These are phyloP conservation scores for Chouioia cunea DNA, from an alignment of 2,888 invertebrate genomes.

Conservation along the genomic window DNA sequence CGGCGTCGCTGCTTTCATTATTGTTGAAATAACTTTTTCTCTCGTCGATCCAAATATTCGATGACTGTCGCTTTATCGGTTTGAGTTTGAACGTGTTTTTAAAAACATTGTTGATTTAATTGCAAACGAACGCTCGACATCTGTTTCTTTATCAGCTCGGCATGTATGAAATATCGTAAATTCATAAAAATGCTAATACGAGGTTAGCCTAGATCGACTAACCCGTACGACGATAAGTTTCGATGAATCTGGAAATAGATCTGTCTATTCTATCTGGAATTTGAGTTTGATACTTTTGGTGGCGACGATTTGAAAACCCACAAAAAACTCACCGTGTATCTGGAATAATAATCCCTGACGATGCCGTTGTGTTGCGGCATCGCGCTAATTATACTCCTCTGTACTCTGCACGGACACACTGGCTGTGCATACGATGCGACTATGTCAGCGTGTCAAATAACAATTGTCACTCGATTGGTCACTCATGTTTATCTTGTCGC, in stretches of 20 bases:
- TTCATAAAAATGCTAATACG: slow-evolving; percentile 19
- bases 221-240: too few relatives aligned
- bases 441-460: too few relatives aligned
- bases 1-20: too few relatives aligned
- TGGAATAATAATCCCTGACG: slow-evolving; percentile 25
- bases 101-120: neutral
- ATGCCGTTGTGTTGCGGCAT: slow-evolving; percentile 14
- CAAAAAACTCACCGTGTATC: slow-evolving; percentile 42
- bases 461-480: neutral
- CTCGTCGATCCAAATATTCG: too few relatives aligned
- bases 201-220: too few relatives aligned
- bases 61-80: neutral
- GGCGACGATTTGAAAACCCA: neutral
- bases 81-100: neutral
- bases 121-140: neutral
- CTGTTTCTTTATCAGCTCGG: slow-evolving; percentile 12
- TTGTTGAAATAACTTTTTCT: too few relatives aligned
- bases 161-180: slow-evolving; percentile 22
- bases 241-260: too few relatives aligned
- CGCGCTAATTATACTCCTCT: too few relatives aligned
- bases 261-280: too few relatives aligned
- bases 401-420: too few relatives aligned
- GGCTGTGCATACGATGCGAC: too few relatives aligned
- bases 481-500: slow-evolving; percentile 9
- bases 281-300: too few relatives aligned